Base-by-base conservation (phyloP, 2,113 vertebrate genomes). In the Lucifuga dentata region DNA sequence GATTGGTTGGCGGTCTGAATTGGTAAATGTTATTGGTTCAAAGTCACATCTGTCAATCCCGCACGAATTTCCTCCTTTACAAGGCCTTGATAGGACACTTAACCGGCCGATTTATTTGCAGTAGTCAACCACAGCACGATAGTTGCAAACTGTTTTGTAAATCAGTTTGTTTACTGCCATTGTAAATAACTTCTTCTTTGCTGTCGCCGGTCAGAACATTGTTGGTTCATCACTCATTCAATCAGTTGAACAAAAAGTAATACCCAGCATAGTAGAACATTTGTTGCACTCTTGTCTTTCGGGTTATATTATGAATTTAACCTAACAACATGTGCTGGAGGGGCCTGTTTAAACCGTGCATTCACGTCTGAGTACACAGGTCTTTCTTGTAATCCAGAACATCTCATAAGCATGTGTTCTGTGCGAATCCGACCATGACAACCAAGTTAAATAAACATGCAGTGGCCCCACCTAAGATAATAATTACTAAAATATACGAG, bases 61-160 rank as follows among this genome's bases (percentile, higher is more conserved):
- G 36, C 12, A 65, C 11, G 66, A 65, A 48, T 57, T 85, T 35
- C 71, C 76, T 69, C 71, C 64, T 57, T 68, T 86, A 59, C 76
- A 79, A 90, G 91, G 91, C 91, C 91, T 89, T 90, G 81, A 89
- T 83, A 89, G 80, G 65, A 83, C 68, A 76, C 57, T 76, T 86
- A 70, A 69, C 70, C 80, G 68, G 38, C 36, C 75, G 74, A 80
- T 77, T 82, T 70, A 11, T 48, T 50, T 55, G 24, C 68, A 66
- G 46, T 46, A 16, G 10, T 46, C 12, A 10, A 11, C 15, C 19
- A 20, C 23, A 44, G 11, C 11, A 12, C 29, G 16, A 29, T 39
- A 24, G 0, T 45, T 53, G 6, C 29, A 39, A 43, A 70, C 10
- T 24, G 1, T 33, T 19, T 39, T 16, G 2, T 11, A 3, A 11